Evolutionary conservation across 2,888 invertebrate genomes (phyloP), one percentile per base, ranked within the genome.

Genomic region (Mythimna ferrago): DNA sequence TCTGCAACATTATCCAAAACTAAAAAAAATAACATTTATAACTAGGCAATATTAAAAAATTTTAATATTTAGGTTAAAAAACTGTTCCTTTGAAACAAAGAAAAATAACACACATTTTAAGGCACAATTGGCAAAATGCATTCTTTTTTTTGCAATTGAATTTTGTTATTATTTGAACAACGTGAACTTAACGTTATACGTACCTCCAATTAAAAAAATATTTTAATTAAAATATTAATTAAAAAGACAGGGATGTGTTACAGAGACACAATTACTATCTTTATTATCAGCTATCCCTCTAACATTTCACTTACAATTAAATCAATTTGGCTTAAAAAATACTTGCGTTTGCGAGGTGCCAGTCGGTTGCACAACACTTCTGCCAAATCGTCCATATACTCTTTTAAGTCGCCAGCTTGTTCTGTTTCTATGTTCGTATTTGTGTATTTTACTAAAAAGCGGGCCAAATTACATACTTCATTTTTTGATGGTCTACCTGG

Each of bases 361-460:
- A 79, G 62, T 19, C 48, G 61, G 10, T 0, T 32, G 26, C 78
- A 76, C 41, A 76, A 57, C 1, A 71, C 26, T 19, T 81, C 82
- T 63, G 76, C 83, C 21, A 83, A 68, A 66, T 76, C 67, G 0
- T 62, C n/a, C 58, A 84, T 71, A 66, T 82, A 84, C n/a, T 65
- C n/a, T 44, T 63, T 73, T 51, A 79, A 48, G 53, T 71, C 57
- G 3, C 14, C 53, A 6, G 19, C 21, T 16, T 19, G 0, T 10
- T 51, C 48, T 0, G 16, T 26, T 54, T 48, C 53, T n/a, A 32
- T 19, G 11, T 14, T 21, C 11, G n/a, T 14, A 19, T 56, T 56
- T 26, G 54, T 6, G 38, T 78, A 56, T 53, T 72, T 78, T 10
- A 58, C 41, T n/a, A 80, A 66, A 78, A 78, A 80, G 1, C 2